Evolutionary conservation across 2,797 vertebrate genomes (phyloP).

Genomic region (Tokudaia tokunoshimensis): DNA sequence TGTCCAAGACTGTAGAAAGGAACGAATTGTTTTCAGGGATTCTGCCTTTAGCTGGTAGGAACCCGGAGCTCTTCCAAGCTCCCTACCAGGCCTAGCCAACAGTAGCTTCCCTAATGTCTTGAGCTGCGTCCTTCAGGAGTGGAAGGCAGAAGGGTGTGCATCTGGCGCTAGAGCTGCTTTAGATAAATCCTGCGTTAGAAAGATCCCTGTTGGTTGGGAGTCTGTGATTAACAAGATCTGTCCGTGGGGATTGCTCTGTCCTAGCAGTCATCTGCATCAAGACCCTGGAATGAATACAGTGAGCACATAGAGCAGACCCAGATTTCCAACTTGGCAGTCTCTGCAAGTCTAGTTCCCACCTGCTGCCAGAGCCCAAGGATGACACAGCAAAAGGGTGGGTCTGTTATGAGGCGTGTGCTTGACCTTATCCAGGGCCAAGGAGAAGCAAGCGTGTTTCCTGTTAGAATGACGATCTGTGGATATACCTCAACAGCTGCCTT

Average conservation of each 20-base stretch:
- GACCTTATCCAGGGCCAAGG: background rate
- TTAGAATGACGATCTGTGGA: slow-evolving; percentile 5
- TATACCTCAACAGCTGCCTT: background rate
- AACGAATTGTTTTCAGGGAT: slow-evolving; percentile 56
- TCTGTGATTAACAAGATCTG: slow-evolving; percentile 21
- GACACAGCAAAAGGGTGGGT: background rate
- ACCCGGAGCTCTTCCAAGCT: slow-evolving; percentile 40
- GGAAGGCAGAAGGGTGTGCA: slow-evolving; percentile 13
- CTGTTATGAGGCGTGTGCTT: background rate
- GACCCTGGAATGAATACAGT: slow-evolving; percentile 1
- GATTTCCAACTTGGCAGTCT: slow-evolving; percentile 39
- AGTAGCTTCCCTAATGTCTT: slow-evolving; percentile 46
- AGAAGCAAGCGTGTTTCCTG: background rate
- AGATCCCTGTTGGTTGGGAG: background rate
- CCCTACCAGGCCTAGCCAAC: background rate
- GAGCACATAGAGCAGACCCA: slow-evolving; percentile 10
- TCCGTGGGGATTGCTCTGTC: slow-evolving; percentile 19
- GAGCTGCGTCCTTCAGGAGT: slow-evolving; percentile 49
- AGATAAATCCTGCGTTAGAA: background rate
- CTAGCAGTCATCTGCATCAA: slow-evolving; percentile 21
- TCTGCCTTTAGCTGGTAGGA: slow-evolving; percentile 52
- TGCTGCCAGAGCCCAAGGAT: slow-evolving; percentile 29
- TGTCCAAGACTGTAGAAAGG: slow-evolving; percentile 56
- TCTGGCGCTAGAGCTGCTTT: slow-evolving; percentile 41
- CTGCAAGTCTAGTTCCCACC: slow-evolving; percentile 40